phyloP scores from a whole-genome alignment of 2,797 vertebrate genomes.

The Melanotaenia parkinsoni region DNA sequence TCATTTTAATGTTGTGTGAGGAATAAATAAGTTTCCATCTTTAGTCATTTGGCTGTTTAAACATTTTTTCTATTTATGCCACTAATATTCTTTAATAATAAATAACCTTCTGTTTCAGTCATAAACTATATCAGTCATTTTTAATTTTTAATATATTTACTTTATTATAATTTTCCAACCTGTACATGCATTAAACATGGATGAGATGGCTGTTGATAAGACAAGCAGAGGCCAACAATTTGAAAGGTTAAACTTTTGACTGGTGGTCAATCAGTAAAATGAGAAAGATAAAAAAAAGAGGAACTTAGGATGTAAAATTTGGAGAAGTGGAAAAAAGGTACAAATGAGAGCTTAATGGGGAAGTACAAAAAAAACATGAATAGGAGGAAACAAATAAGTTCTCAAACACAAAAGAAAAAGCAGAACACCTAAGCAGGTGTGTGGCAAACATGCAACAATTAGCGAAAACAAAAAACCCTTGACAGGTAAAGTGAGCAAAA shows the following conservation, averaged over 20 bases:
- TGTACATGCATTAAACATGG: slow-evolving; percentile 7
- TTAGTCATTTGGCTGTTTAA: background rate
- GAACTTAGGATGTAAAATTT: background rate
- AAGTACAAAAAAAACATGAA: slow-evolving; percentile 12
- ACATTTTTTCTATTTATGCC: background rate
- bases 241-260: background rate
- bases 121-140: background rate
- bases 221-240: slow-evolving; percentile 4
- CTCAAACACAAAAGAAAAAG: background rate
- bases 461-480: background rate
- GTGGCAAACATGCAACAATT: background rate
- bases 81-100: too few relatives aligned
- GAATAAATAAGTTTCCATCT: too few relatives aligned
- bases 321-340: slow-evolving; percentile 35
- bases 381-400: slow-evolving; percentile 22
- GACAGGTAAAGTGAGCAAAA: background rate
- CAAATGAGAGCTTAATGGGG: slow-evolving; percentile 20
- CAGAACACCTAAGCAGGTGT: background rate
- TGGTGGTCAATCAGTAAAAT: background rate
- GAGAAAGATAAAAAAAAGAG: slow-evolving; percentile 18
- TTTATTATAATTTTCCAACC: background rate
- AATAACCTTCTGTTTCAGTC: too few relatives aligned
- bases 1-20: too few relatives aligned
- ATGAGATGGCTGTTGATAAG: background rate
- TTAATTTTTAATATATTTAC: background rate